Base-by-base conservation (phyloP, 2,113 vertebrate genomes). In the Penelope pileata region DNA sequence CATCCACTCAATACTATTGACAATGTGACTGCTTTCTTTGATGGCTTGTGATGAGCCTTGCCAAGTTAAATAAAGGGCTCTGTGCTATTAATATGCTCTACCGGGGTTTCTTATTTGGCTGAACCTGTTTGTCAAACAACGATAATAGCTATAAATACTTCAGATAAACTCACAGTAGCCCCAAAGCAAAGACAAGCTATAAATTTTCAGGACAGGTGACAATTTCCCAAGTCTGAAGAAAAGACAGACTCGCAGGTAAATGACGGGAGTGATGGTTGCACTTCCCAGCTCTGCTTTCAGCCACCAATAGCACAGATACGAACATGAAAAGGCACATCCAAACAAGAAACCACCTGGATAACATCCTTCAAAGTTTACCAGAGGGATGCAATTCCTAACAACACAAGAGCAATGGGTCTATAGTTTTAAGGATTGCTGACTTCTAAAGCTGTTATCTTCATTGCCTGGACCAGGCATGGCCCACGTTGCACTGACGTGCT, bases 1-100 rank as follows among this genome's bases (percentile, higher is more conserved):
- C 84, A 91, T 86, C 79, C 81, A 90, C 48, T 38, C 56, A 74
- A 68, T 56, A 47, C 72, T 19, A 50, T 70, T 83, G 70, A 93
- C 80, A 87, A 91, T 92, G 72, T 43, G 50, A 86, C 69, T 86
- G 56, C 27, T 69, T 86, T 30, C 76, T 91, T 83, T 93, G 85
- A 64, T 67, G 88, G 88, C 45, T 75, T 83, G n/a, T 82, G 91
- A 85, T 82, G 50, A 92, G 59, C 48, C 47, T 78, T 85, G 91
- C 87, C 92, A 94, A 96, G 70, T 92, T 88, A 90, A 96, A 96
- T 72, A 95, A 93, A 93, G 47, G 42, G 77, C 84, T 93, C 62
- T 15, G 40, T 53, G 36, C 83, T 76, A 72, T 93, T 94, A 86
- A 93, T 93, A 47, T 68, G 62, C 50, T 85, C 82, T 70, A 43